phyloP scores from a whole-genome alignment of 2,888 invertebrate species.

The Erannis defoliaria region DNA sequence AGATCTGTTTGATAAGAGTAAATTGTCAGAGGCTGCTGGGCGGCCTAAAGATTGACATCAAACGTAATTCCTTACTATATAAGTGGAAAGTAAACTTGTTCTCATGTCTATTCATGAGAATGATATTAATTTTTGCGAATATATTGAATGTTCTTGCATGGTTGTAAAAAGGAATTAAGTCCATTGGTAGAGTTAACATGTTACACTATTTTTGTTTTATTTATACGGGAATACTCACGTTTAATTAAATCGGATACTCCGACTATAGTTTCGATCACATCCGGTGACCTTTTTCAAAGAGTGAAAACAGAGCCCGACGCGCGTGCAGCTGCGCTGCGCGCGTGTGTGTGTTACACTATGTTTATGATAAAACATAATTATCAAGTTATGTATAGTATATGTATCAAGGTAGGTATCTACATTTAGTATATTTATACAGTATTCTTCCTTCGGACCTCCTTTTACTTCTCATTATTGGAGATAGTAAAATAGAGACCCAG shows the following conservation, averaged over 20 bases:
- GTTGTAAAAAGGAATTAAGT: not conserved
- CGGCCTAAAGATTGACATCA: not conserved
- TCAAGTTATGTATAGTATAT: constrained; percentile 12
- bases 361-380: not conserved
- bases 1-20: not conserved
- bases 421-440: not conserved
- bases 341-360: no score
- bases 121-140: not conserved
- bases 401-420: no score
- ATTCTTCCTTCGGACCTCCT: not conserved
- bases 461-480: constrained; percentile 1
- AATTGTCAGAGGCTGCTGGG: not conserved
- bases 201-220: no score
- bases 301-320: no score
- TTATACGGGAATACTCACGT: no score
- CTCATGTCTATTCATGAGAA: not conserved
- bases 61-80: not conserved
- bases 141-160: not conserved
- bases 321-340: no score
- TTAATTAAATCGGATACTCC: no score
- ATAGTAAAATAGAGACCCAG: not conserved
- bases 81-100: not conserved
- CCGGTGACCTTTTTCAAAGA: no score
- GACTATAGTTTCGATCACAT: no score
- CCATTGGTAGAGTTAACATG: not conserved